phyloP scores from a whole-genome alignment of 2,888 invertebrate species.

The Conistra vaccinii region DNA sequence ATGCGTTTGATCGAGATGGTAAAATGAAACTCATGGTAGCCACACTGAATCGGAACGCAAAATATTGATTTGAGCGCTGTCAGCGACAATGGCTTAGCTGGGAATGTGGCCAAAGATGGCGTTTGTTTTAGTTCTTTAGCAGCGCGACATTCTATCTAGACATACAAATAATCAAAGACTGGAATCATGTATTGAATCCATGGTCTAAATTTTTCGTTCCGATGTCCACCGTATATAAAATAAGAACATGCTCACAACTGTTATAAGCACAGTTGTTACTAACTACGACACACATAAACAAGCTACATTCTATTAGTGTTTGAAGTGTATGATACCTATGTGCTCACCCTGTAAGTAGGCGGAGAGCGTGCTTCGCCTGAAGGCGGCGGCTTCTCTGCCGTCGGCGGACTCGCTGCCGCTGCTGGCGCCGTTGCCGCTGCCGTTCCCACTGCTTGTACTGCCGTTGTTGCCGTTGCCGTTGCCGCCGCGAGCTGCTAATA shows the following conservation, averaged over 20 bases:
- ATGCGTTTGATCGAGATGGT: too few relatives aligned
- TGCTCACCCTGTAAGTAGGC: slow-evolving; percentile 94
- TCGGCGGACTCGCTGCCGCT: slow-evolving; percentile 92
- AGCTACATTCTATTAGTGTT: slow-evolving; percentile 46
- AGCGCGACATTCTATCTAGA: too few relatives aligned
- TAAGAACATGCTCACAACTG: slow-evolving; percentile 11
- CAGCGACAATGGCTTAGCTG: too few relatives aligned
- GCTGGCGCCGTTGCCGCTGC: slow-evolving; percentile 90
- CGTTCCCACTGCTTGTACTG: slow-evolving; percentile 93
- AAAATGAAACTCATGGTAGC: too few relatives aligned
- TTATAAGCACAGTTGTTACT: not conserved
- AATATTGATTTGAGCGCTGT: too few relatives aligned
- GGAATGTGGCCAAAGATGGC: too few relatives aligned
- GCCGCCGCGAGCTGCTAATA: slow-evolving; percentile 95
- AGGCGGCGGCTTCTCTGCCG: slow-evolving; percentile 94
- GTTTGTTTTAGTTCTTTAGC: too few relatives aligned
- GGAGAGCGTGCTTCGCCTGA: slow-evolving; percentile 95
- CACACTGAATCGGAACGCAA: too few relatives aligned
- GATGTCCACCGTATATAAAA: not conserved
- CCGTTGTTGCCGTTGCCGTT: slow-evolving; percentile 91
- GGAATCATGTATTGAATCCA: not conserved
- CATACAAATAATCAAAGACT: too few relatives aligned
- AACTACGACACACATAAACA: slow-evolving; percentile 8
- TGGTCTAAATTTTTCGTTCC: not conserved
- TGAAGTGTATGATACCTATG: slow-evolving; percentile 49